A percentile compares a stretch with the other conserved stretches of the same genome.
Evolutionary conservation across 2,797 vertebrate genomes (phyloP).

Genomic region (Cottoperca gobio): DNA sequence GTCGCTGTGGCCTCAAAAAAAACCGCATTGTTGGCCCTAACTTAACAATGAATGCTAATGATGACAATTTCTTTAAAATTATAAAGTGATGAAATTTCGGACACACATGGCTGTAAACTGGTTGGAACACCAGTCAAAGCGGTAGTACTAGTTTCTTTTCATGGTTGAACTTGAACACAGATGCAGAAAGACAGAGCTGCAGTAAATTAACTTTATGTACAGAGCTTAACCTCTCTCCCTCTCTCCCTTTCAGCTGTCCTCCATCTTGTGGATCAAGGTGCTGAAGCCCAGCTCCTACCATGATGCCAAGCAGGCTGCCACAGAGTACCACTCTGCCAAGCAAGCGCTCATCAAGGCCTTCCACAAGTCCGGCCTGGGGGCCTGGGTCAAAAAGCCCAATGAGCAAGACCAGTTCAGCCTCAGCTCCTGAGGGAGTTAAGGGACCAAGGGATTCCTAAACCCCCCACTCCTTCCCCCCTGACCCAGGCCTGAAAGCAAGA

Average conservation of each 20-base stretch:
- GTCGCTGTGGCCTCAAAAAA: too few species aligned
- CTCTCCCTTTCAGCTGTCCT: constrained; percentile 83
- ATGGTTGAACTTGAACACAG: too few species aligned
- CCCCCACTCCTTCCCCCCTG: constrained; percentile 37
- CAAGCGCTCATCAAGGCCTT: constrained; percentile 94
- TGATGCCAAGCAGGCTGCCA: constrained; percentile 93
- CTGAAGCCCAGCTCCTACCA: constrained; percentile 92
- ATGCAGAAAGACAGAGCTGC: not conserved
- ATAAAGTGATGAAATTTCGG: too few species aligned
- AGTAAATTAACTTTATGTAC: not conserved
- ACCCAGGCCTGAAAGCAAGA: constrained; percentile 68
- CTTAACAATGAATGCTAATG: too few species aligned
- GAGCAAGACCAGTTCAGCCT: constrained; percentile 99
- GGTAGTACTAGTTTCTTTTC: too few species aligned
- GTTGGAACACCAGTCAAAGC: too few species aligned
- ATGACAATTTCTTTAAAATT: too few species aligned
- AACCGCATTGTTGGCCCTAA: too few species aligned
- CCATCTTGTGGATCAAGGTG: constrained; percentile 89
- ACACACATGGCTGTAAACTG: too few species aligned
- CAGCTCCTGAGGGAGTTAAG: constrained; percentile 81
- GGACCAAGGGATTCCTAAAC: constrained; percentile 52
- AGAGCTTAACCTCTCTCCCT: not conserved
- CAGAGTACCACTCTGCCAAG: constrained; percentile 95
- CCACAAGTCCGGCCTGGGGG: constrained; percentile 95
- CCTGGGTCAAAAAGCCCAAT: constrained; percentile 98